Conservation (phyloP, 2,113 vertebrate genomes). For the Orientallactaga bullata region DNA sequence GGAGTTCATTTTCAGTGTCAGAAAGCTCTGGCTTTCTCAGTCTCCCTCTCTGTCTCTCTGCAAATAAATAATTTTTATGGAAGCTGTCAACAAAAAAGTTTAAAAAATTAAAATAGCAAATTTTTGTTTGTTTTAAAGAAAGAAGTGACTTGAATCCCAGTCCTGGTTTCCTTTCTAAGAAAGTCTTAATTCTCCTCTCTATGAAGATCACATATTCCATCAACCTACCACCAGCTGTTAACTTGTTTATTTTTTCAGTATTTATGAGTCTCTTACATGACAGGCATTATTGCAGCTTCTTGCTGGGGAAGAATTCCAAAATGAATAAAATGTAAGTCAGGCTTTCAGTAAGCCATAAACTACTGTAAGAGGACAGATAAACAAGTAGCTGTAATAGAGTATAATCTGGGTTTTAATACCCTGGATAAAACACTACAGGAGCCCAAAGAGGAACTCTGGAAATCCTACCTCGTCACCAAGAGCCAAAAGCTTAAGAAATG, state of each 20-base stretch:
- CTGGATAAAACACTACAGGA: not conserved
- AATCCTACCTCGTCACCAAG: not conserved
- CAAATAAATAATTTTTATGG: too few relatives aligned
- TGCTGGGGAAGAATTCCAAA: not conserved
- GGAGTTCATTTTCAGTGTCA: too few relatives aligned
- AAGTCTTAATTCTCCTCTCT: not conserved
- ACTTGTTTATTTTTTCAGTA: not conserved
- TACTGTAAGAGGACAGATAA: not conserved
- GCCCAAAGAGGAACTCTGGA: not conserved
- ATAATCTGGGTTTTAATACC: slow-evolving; percentile 8
- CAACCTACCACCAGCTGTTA: slow-evolving; percentile 36
- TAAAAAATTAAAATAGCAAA: too few relatives aligned
- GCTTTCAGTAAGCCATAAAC: not conserved
- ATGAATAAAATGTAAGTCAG: slow-evolving; percentile 6
- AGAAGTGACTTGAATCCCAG: not conserved
- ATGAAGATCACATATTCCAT: slow-evolving; percentile 17
- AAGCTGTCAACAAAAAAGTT: too few relatives aligned
- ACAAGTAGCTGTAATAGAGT: not conserved
- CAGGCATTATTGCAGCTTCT: not conserved
- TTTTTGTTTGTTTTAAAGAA: too few relatives aligned
- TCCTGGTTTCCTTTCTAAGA: not conserved
- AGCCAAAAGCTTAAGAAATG: not conserved
- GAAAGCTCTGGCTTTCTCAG: too few relatives aligned
- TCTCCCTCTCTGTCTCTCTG: too few relatives aligned
- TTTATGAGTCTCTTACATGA: not conserved